Evolutionary conservation across 2,888 invertebrate species (phyloP).

Genomic region (Tipula confusa): DNA sequence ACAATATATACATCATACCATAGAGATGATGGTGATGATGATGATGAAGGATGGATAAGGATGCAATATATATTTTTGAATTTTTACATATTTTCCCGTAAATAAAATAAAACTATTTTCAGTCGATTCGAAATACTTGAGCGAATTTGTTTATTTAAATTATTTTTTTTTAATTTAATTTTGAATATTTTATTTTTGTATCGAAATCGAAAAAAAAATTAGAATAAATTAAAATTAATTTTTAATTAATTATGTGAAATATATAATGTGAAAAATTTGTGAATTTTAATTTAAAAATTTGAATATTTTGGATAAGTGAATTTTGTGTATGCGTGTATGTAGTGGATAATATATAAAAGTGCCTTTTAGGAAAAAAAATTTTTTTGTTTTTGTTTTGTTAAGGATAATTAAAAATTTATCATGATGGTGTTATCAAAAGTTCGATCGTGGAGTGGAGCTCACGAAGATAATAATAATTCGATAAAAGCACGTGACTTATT

Average conservation of each 20-base stretch:
- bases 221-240: neutral
- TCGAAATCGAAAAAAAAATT: neutral
- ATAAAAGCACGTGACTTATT: slow-evolving; percentile 44
- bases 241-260: neutral
- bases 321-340: neutral
- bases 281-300: neutral
- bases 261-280: neutral
- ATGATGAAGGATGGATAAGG: neutral
- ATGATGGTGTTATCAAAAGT: slow-evolving; percentile 51
- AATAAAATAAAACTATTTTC: slow-evolving; percentile 28
- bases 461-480: slow-evolving; percentile 48
- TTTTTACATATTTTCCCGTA: slow-evolving; percentile 29
- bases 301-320: neutral
- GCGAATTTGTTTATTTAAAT: slow-evolving; percentile 27
- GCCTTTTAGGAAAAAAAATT: neutral
- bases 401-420: neutral
- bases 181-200: neutral
- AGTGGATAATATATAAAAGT: neutral
- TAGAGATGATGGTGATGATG: neutral
- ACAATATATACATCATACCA: neutral
- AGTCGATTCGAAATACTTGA: slow-evolving; percentile 26
- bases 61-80: slow-evolving; percentile 3
- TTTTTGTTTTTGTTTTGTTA: no score
- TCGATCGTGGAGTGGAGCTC: slow-evolving; percentile 45
- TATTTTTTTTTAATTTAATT: neutral